A percentile compares a stretch with the other conserved stretches of the same genome.
phyloP scores from a whole-genome alignment of 2,113 vertebrate genomes.

The Butorides virescens region DNA sequence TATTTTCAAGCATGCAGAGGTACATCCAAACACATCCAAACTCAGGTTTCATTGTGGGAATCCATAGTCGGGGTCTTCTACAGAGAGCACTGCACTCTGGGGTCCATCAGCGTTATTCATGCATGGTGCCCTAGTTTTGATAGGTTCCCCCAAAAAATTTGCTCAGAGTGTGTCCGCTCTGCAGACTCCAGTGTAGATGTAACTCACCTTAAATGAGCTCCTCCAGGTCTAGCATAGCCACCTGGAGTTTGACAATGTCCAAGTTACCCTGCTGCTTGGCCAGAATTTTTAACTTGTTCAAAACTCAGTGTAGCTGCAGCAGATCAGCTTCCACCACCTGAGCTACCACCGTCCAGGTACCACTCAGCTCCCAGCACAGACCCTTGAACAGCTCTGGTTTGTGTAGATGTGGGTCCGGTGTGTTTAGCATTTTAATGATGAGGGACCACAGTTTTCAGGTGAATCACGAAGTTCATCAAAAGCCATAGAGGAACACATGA shows the following conservation, averaged over 20 bases:
- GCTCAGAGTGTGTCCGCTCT: not conserved
- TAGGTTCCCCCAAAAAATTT: not conserved
- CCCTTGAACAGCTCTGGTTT: not conserved
- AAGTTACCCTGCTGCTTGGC: not conserved
- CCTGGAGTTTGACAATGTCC: not conserved
- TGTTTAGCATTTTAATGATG: not conserved
- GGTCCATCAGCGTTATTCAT: not conserved
- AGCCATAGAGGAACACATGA: not conserved
- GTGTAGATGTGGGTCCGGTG: not conserved
- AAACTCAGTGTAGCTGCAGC: not conserved
- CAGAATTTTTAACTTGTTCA: not conserved
- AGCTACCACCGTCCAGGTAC: not conserved
- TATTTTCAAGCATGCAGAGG: not conserved
- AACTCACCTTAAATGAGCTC: not conserved
- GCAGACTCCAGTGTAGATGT: not conserved
- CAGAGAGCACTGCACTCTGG: not conserved
- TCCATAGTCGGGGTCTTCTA: not conserved
- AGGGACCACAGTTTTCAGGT: rapidly evolving
- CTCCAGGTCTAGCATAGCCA: not conserved
- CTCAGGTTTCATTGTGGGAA: not conserved
- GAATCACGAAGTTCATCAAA: not conserved
- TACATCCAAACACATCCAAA: not conserved
- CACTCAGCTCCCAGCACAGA: not conserved
- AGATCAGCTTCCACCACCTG: not conserved
- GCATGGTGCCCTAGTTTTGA: not conserved